Evolutionary conservation across 2,888 invertebrate genomes (phyloP).

Genomic region (Cheilosia grossa): DNA sequence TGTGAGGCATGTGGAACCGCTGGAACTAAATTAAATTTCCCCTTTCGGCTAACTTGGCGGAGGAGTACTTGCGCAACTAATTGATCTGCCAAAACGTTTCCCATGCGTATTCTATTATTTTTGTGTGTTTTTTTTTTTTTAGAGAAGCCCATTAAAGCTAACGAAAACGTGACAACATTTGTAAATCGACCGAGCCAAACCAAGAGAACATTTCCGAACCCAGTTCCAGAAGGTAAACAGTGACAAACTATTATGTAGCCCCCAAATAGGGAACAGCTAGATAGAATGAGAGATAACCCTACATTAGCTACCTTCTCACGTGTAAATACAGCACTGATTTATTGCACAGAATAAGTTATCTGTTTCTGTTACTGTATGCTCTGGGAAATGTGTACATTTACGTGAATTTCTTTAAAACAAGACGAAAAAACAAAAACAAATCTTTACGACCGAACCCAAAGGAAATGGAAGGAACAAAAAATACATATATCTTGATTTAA

Average conservation of each 20-base stretch:
- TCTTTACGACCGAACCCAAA: not conserved
- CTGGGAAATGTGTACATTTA: not conserved
- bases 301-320: conserved; percentile 21
- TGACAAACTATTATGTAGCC: conserved; percentile 1
- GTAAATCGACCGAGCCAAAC: not conserved
- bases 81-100: not conserved
- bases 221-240: not conserved
- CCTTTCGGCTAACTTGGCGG: no score
- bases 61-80: not conserved
- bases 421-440: not conserved
- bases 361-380: not conserved
- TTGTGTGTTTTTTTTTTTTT: not conserved
- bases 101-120: conserved; percentile 1
- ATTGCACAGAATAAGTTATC: conserved; percentile 3
- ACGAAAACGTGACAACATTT: conserved; percentile 7
- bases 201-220: not conserved
- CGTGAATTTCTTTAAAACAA: not conserved
- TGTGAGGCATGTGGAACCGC: no score
- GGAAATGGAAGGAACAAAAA: not conserved
- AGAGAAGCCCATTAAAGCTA: not conserved
- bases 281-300: not conserved
- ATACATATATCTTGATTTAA: not conserved
- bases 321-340: conserved; percentile 21
- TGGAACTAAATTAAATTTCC: no score
- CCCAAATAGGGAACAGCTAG: not conserved